Evolutionary conservation across 2,797 vertebrate species (phyloP), one percentile per base, ranked within the genome.

Genomic region (Sebastes ruberrimus): DNA sequence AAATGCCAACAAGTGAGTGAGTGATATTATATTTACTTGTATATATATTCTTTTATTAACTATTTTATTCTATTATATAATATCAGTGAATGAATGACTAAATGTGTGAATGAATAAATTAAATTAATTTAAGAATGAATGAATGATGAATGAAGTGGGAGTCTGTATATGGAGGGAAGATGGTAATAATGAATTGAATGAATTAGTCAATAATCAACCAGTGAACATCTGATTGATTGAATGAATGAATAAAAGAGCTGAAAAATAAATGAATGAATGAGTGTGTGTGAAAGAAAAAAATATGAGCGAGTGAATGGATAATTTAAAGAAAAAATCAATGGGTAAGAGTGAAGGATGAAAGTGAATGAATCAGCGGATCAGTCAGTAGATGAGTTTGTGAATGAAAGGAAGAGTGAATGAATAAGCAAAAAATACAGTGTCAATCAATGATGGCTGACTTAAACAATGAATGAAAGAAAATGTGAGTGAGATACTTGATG

Each of bases 401-500:
- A 81, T 71, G 74, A 68, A 33, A 55, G 7, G 70, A 49, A 60
- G 22, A 61, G 72, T 77, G 56, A 82, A 77, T 77, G 67, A 7
- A 69, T 65, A 57, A 59, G 28, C 28, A 13, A 23, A 71, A 52
- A 60, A 27, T 25, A 23, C 2, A 3, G 2, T 27, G 3, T 20
- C 6, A 70, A 66, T 14, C 1, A 46, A 27, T 7, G 7, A 20
- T 25, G 35, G 6, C 7, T 30, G 35, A 70, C 30, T 52, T 5
- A 33, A 70, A 71, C 10, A 32, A 11, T 64, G 13, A 55, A 28
- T 42, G 25, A 22, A 66, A 18, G 20, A n/a, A 42, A 62, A 56
- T 16, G 1, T 13, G 11, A 27, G n/a, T n/a, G 5, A 78, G 22
- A 30, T 4, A 66, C 11, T 52, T 30, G 0, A 67, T 52, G 38